Evolutionary conservation across 1,140 invertebrate genomes (phyloP).

Genomic region (Laupala kohalensis): DNA sequence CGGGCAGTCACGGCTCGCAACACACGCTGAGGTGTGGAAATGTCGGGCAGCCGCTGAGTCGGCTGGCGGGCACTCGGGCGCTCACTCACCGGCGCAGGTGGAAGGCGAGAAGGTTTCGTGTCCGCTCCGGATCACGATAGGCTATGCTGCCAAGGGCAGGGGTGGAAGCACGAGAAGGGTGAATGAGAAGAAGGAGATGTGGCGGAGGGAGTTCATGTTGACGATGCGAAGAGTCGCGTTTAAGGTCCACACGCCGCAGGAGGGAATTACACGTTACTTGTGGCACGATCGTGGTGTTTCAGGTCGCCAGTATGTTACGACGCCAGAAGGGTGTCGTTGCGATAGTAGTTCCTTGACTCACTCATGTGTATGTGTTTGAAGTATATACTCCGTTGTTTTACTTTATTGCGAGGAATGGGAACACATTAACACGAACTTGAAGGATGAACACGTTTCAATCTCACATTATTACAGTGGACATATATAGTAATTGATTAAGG

Average conservation of each 20-base stretch:
- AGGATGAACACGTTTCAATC: too few relatives aligned
- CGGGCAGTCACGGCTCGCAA: not conserved
- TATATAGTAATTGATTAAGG: too few relatives aligned
- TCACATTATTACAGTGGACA: too few relatives aligned
- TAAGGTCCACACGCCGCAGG: not conserved
- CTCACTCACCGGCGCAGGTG: too few relatives aligned
- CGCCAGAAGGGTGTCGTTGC: not conserved
- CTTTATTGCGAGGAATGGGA: not conserved
- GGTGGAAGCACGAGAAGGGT: too few relatives aligned
- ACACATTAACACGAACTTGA: too few relatives aligned
- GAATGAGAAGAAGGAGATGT: not conserved
- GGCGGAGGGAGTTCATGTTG: not conserved
- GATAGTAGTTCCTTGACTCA: not conserved
- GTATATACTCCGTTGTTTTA: not conserved
- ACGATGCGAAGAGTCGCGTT: not conserved
- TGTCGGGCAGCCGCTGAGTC: not conserved
- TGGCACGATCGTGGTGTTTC: not conserved
- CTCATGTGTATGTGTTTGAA: not conserved
- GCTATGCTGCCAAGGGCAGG: too few relatives aligned
- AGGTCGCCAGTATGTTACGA: too few relatives aligned
- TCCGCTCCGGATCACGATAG: too few relatives aligned
- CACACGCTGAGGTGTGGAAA: not conserved
- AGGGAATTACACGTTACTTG: not conserved
- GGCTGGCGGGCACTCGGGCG: too few relatives aligned
- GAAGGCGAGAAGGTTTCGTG: not conserved